Conservation (phyloP, 2,888 invertebrate genomes). For the Reticulitermes lucifugus region DNA sequence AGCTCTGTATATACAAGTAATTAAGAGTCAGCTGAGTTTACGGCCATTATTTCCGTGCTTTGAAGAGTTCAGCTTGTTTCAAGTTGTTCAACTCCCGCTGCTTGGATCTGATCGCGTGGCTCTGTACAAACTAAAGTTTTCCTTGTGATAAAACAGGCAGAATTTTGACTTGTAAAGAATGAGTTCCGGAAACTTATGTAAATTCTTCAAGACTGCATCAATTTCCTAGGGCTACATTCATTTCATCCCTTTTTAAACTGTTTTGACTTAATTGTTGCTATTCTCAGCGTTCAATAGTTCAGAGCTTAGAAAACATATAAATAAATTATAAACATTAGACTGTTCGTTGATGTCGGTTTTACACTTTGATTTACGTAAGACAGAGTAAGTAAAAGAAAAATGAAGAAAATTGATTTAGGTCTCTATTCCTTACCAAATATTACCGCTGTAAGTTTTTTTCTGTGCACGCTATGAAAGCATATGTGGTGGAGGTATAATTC, state of each 20-base stretch:
- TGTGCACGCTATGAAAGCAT: no score
- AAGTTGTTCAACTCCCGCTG: not conserved
- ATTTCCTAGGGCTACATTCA: no score
- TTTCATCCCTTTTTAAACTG: not conserved
- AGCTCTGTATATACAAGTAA: conserved; percentile 26
- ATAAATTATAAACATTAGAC: no score
- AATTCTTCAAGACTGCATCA: not conserved
- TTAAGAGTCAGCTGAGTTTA: conserved; percentile 17
- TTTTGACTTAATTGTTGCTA: not conserved
- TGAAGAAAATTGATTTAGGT: no score
- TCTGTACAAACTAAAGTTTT: not conserved
- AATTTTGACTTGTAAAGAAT: not conserved
- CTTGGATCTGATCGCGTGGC: not conserved
- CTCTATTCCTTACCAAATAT: no score
- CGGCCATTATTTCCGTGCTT: conserved; percentile 24
- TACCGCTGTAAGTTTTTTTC: no score
- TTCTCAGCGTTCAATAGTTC: no score
- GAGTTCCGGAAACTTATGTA: not conserved
- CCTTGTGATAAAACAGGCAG: not conserved
- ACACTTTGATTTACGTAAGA: no score
- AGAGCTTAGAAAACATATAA: no score
- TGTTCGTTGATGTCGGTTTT: no score
- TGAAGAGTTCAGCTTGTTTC: not conserved
- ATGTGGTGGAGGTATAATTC: no score
- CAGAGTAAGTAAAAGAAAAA: no score